Evolutionary conservation across 2,888 invertebrate genomes (phyloP), one percentile per base, ranked within the genome.

Genomic region (Melolontha melolontha): DNA sequence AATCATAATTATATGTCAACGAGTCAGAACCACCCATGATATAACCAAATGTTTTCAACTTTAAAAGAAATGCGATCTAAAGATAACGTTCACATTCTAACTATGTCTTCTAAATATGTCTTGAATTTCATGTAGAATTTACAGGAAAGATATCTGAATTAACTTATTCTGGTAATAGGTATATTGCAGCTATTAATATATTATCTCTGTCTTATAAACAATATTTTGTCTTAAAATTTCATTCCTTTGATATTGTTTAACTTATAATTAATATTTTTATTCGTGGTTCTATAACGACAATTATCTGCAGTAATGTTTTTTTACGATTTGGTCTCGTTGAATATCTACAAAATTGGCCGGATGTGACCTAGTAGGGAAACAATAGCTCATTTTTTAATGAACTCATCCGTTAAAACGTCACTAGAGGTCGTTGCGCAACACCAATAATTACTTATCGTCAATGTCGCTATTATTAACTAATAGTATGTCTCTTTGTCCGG

Each of bases 391-490:
- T 76, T 76, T 75, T 72, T 74, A 73, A 75, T 72, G 74, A 74
- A 75, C 72, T 74, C 76, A 76, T 75, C 75, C 76, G 76, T 76
- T 74, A 74, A 75, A 75, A 73, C 67, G 67, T 70, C 71, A 73
- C 67, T 68, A 70, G 67, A 71, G 68, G 69, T 64, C 70, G 72
- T 70, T 75, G 74, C 74, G 71, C 73, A 76, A 72, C 74, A 69
- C 67, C 69, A 70, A 72, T 73, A 71, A 67, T 70, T 64, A 49
- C 42, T 71, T 62, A 63, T 71, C 66, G 70, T 70, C 72, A 74
- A 73, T 71, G 73, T 70, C 73, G 70, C 29, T 67, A 69, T 67
- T 70, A 72, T 73, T 73, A 70, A 62, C 68, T 69, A 70, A 73
- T 70, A 68, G 69, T 70, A 70, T 67, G 57, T 64, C 67, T 52